Base-by-base conservation (phyloP, 2,888 invertebrate species). In the Sussaba pulchella region DNA sequence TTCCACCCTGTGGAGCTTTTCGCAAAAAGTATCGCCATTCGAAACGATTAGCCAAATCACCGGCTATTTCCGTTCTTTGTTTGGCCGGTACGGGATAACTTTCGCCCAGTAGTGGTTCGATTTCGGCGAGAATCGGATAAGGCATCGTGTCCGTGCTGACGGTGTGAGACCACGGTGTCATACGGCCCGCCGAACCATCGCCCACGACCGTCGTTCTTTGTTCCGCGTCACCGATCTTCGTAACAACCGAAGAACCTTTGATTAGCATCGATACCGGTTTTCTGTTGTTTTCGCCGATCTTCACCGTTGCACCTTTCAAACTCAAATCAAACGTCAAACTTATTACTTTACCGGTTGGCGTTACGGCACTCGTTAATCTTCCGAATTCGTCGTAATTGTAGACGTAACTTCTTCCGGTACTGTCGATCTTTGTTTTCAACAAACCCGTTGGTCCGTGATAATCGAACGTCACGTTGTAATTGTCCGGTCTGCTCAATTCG, bases 381-480 rank as follows among this genome's bases (percentile, higher is more conserved):
- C 99, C 99, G 89, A 98, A 98, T 90, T 97, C 97, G 89, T 99
- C 98, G 88, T 99, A 99, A 89, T 97, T 97, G 91, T 99, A 99
- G 19, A 98, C 97, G 89, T 97, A 97, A 85, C 97, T 97, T 83
- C 98, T 94, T 1, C 98, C 98, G 1, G 97, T 97, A 81, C 97
- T 97, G 88, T 98, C 98, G 12, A 97, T 94, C 90, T 98, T 97
- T 0, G 97, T 97, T 90, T 97, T 97, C 41, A 99, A 93, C 47
- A 99, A 93, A 0, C 98, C 98, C 0, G 97, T 97, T 0, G 97
- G 96, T 0, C 97, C 97, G 88, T 98, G 97, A 91, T 99, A 99
- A 88, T 98, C 98, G 90, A 98, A 98, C 0, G 97, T 98, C 1
- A 98, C 96, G 88, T 98, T 98, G 88, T 98, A 97, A 92, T 98